A percentile compares a stretch with the other conserved stretches of the same genome.
Conservation (phyloP, 2,113 vertebrate species). For the Pimephales promelas region DNA sequence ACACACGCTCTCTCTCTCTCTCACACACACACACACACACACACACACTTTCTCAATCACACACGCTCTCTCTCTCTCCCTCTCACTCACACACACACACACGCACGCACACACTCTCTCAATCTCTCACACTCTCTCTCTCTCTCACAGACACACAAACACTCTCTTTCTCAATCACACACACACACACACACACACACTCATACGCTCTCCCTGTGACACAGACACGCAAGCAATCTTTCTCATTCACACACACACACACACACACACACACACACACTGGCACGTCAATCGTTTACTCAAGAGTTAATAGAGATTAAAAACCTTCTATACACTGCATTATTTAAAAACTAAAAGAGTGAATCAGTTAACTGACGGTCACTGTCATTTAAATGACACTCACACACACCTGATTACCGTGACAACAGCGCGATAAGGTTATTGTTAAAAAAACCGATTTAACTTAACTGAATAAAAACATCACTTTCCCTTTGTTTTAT, state of each 20-base stretch:
- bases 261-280: neutral
- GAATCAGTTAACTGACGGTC: neutral
- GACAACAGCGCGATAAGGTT: neutral
- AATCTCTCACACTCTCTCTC: neutral
- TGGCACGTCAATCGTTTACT: neutral
- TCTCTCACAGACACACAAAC: neutral
- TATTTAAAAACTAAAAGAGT: neutral
- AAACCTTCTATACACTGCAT: neutral
- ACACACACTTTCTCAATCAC: neutral
- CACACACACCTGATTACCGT: constrained; percentile 38
- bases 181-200: neutral
- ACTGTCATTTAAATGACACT: constrained; percentile 11
- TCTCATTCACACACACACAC: constrained; percentile 2
- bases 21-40: constrained; percentile 17
- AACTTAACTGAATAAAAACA: neutral
- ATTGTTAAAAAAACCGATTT: neutral
- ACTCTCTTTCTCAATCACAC: too few species aligned
- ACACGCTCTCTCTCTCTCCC: too few species aligned
- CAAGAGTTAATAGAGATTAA: neutral
- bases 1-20: neutral
- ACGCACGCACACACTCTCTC: neutral
- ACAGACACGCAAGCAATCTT: neutral
- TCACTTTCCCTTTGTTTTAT: neutral
- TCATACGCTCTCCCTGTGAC: neutral
- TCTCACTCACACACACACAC: neutral